Conservation (phyloP, 2,113 vertebrate genomes). For the Dicentrarchus labrax region DNA sequence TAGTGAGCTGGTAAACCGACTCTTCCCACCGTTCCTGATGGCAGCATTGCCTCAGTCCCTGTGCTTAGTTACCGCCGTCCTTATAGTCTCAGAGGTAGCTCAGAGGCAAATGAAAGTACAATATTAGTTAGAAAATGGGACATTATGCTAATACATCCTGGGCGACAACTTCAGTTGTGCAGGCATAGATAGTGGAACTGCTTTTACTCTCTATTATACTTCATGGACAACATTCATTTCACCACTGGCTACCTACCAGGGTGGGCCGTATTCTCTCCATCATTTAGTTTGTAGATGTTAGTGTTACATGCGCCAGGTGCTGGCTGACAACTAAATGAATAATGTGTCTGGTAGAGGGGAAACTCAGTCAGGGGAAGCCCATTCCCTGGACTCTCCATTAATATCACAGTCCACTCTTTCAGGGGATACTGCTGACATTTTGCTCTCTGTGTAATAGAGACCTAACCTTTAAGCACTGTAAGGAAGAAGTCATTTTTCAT, state of each 20-base stretch:
- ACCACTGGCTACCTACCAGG: conserved; percentile 59
- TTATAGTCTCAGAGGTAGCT: conserved; percentile 34
- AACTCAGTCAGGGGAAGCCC: conserved; percentile 80
- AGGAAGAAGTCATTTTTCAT: conserved; percentile 90
- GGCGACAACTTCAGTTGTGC: conserved; percentile 53
- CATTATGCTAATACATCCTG: conserved; percentile 70
- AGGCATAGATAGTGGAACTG: conserved; percentile 41
- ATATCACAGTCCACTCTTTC: conserved; percentile 83
- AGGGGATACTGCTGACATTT: conserved; percentile 84
- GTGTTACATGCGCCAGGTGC: conserved; percentile 79
- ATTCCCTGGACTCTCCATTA: conserved; percentile 83
- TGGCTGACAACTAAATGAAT: conserved; percentile 81
- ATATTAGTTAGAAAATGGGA: conserved; percentile 59
- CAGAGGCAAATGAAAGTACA: conserved; percentile 51
- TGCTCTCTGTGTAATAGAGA: conserved; percentile 88
- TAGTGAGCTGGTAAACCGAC: conserved; percentile 10
- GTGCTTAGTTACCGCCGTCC: conserved; percentile 23
- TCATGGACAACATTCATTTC: conserved; percentile 62
- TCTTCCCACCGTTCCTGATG: conserved; percentile 16
- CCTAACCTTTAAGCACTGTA: conserved; percentile 93
- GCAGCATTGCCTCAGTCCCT: background rate
- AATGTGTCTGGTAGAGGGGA: conserved; percentile 79
- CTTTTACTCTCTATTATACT: conserved; percentile 63
- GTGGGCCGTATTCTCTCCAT: conserved; percentile 77
- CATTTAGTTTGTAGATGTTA: conserved; percentile 80